phyloP scores from a whole-genome alignment of 2,797 vertebrate species.

The Limosa lapponica region DNA sequence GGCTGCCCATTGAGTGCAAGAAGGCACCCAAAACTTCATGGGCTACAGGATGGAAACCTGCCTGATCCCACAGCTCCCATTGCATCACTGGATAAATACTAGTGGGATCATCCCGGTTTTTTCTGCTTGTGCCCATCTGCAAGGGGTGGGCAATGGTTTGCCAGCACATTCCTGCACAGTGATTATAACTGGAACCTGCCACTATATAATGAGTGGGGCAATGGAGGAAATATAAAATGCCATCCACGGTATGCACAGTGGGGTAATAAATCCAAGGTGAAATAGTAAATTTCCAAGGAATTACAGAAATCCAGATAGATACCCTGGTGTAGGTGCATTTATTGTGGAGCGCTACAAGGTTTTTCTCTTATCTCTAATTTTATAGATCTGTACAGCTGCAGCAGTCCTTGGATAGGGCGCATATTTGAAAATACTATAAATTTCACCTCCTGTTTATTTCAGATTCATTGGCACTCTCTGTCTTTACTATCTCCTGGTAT shows the following conservation, averaged over 20 bases:
- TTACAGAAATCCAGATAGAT: conserved; percentile 27
- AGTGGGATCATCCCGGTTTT: background rate
- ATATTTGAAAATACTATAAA: conserved; percentile 69
- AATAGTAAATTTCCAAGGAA: conserved; percentile 36
- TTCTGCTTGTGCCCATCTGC: background rate
- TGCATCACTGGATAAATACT: background rate
- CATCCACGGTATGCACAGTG: background rate
- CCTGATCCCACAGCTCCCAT: background rate
- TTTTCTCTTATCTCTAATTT: conserved; percentile 58
- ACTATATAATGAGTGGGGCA: background rate
- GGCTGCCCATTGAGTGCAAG: rapidly evolving
- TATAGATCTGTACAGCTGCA: conserved; percentile 50
- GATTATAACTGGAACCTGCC: background rate
- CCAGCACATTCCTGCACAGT: background rate
- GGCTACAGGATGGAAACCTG: background rate
- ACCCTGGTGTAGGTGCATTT: background rate
- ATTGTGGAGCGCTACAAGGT: background rate
- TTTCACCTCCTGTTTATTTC: conserved; percentile 69
- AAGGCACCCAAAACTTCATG: background rate
- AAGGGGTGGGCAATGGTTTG: rapidly evolving
- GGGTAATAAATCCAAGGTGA: conserved; percentile 32
- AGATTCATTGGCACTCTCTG: conserved; percentile 62
- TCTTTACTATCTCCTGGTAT: conserved; percentile 71
- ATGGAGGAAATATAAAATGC: background rate
- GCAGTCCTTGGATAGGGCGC: conserved; percentile 55